Evolutionary conservation across 1,140 invertebrate genomes (phyloP).

Genomic region (Drosophila mauritiana): DNA sequence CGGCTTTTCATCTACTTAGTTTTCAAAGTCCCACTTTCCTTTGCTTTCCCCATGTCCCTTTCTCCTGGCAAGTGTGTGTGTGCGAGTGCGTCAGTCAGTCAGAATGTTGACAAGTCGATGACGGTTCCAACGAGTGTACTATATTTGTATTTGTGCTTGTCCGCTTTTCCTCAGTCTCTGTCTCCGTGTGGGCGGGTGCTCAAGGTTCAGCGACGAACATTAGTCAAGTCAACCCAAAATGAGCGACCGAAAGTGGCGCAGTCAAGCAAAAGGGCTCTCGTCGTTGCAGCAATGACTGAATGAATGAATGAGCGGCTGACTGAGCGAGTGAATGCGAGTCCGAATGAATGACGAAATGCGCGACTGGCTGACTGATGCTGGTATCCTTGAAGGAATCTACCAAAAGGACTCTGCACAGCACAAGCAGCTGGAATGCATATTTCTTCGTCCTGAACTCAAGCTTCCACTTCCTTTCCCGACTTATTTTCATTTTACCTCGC

Average conservation of each 20-base stretch:
- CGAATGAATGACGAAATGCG: conserved; percentile 24
- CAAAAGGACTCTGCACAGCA: conserved; percentile 8
- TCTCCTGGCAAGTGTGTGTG: not conserved
- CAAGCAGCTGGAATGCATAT: conserved; percentile 34
- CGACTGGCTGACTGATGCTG: conserved; percentile 15
- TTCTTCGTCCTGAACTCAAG: conserved; percentile 30
- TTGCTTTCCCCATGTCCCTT: not conserved
- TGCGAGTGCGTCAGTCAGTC: conserved; percentile 7
- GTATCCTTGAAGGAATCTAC: conserved; percentile 22
- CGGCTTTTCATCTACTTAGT: conserved; percentile 50
- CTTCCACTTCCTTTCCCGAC: conserved; percentile 10
- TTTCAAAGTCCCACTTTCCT: conserved; percentile 36
- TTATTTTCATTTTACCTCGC: conserved; percentile 38
- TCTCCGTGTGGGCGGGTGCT: conserved; percentile 11
- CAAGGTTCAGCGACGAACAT: conserved; percentile 63
- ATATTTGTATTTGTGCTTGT: conserved; percentile 34
- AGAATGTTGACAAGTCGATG: conserved; percentile 64
- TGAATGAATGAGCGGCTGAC: conserved; percentile 36
- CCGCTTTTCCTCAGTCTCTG: conserved; percentile 14
- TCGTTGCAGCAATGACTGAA: conserved; percentile 66
- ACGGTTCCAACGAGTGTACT: conserved; percentile 26
- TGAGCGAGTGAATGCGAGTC: conserved; percentile 37
- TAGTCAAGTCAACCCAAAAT: conserved; percentile 75
- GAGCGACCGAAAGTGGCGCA: conserved; percentile 70
- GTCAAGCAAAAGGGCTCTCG: conserved; percentile 68